A percentile compares a stretch with the other conserved stretches of the same genome.
These are phyloP conservation scores for Pristiophorus japonicus DNA, from an alignment of 2,113 vertebrate species.

Conservation along the genomic window DNA sequence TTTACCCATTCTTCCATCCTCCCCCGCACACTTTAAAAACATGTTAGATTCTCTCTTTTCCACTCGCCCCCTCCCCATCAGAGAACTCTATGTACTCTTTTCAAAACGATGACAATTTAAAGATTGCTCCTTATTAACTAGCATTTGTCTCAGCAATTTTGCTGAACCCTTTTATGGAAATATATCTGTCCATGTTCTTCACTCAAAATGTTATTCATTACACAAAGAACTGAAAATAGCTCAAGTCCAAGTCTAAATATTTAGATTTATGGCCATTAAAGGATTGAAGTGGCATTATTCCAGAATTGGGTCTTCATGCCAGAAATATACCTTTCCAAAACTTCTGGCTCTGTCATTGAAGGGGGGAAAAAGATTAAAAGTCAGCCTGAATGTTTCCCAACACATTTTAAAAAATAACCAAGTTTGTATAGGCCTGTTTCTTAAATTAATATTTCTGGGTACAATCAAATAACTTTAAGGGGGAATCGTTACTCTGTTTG, in stretches of 20 bases:
- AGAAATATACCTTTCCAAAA: neutral
- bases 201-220: neutral
- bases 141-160: neutral
- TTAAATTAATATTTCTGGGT: constrained; percentile 11
- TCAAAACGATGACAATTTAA: neutral
- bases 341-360: neutral
- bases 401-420: neutral
- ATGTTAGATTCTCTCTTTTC: neutral
- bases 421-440: neutral
- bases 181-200: neutral
- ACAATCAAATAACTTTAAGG: neutral
- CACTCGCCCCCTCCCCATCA: neutral
- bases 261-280: neutral
- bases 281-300: constrained; percentile 10
- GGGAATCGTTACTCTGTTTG: neutral
- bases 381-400: neutral
- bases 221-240: neutral
- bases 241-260: neutral
- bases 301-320: neutral
- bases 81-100: neutral
- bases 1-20: neutral
- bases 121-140: neutral
- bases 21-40: neutral
- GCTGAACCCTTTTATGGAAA: constrained; percentile 14
- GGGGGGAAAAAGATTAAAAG: neutral